phyloP scores from a whole-genome alignment of 2,888 invertebrate species.

The Amphimallon solstitiale region DNA sequence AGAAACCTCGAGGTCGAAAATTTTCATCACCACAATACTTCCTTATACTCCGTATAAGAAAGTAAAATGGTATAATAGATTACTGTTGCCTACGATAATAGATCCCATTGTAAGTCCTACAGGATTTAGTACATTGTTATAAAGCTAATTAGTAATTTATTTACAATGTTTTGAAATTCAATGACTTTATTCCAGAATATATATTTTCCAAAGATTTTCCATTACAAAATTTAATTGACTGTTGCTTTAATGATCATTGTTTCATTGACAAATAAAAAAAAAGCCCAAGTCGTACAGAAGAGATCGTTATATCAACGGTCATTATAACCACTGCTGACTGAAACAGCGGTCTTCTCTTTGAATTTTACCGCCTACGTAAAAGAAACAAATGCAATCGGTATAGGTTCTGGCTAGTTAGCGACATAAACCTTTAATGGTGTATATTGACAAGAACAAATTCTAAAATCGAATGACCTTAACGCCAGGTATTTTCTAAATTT shows the following conservation, averaged over 20 bases:
- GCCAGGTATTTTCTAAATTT: conserved; percentile 32
- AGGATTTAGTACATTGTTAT: no score
- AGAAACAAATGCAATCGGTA: conserved; percentile 10
- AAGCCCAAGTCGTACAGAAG: conserved; percentile 5
- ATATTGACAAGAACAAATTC: conserved; percentile 28
- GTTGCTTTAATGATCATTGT: conserved; percentile 19
- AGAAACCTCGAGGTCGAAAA: no score
- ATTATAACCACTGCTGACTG: conserved; percentile 16
- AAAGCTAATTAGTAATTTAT: no score
- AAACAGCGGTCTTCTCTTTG: conserved; percentile 17
- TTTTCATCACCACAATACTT: no score
- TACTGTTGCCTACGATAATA: no score
- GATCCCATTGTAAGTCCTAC: no score
- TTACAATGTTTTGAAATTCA: no score
- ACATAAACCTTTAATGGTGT: conserved; percentile 22
- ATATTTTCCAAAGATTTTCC: conserved; percentile 1
- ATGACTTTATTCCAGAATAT: no score
- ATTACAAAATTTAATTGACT: conserved; percentile 4
- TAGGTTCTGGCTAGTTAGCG: conserved; percentile 20
- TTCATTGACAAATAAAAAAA: conserved; percentile 3
- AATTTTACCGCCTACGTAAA: conserved; percentile 30
- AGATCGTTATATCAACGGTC: conserved; percentile 24
- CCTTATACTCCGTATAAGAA: no score
- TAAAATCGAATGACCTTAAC: conserved; percentile 17
- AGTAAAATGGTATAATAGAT: no score